Base-by-base conservation (phyloP, 2,797 vertebrate genomes). In the Cyclopterus lumpus region DNA sequence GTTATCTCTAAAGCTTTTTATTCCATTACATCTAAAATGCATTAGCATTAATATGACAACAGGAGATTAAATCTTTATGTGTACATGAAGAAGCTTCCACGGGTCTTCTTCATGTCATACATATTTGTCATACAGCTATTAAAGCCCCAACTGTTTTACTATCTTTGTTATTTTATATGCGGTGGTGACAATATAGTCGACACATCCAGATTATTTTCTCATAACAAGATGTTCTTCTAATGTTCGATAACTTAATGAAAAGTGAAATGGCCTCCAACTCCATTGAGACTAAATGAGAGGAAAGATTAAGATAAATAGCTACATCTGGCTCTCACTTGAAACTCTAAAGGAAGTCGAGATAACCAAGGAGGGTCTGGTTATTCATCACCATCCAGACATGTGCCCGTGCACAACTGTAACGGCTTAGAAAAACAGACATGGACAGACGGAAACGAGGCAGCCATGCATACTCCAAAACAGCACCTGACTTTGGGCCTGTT, bases 281-380 rank as follows among this genome's bases (percentile, higher is more conserved):
- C 75, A 83, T 86, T 69, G 9, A 67, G 87, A 51, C 85, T 77
- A 74, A 91, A 91, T 84, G 91, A 92, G 88, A 82, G 87, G 90
- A 92, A 89, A 88, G 90, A 93, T 93, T 91, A 93, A 93, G 93
- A 94, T 85, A 59, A 85, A 94, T 94, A 71, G 89, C 88, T 89
- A 82, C 93, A 91, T 93, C 92, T 94, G 93, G 91, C 90, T 86
- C 82, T 90, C 85, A 76, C 90, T 89, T 88, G 86, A 86, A 91
- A 83, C 89, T 90, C 85, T 88, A 86, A 89, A 92, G 93, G 91
- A 93, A 93, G 89, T 89, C 67, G 42, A 92, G 93, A 94, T 94
- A 93, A 93, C 89, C 86, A 84, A 89, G 89, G 82, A 91, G 85
- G 87, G 86, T 59, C 87, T 76, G 92, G 91, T 90, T 92, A 91